Evolutionary conservation across 2,797 vertebrate species (phyloP).

Genomic region (Enteromius radiatus): DNA sequence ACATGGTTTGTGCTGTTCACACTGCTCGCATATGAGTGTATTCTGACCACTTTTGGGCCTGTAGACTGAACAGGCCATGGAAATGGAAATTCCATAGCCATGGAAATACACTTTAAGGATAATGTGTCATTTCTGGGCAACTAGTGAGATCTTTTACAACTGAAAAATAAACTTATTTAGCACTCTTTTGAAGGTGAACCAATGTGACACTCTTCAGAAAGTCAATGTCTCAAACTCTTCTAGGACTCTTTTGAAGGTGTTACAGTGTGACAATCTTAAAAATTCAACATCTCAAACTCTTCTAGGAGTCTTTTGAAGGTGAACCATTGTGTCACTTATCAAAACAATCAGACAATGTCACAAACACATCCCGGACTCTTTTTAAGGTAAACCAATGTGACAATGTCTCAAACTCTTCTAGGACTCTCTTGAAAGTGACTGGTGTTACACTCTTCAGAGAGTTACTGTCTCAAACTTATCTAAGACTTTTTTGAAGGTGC

Average conservation of each 20-base stretch:
- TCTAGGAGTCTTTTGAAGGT: not conserved
- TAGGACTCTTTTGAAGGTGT: not conserved
- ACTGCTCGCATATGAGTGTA: not conserved
- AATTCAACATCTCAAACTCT: too few relatives aligned
- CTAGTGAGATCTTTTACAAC: not conserved
- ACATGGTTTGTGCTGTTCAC: not conserved
- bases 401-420: too few relatives aligned
- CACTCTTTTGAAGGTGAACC: too few relatives aligned
- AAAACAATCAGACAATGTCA: not conserved
- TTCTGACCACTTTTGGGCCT: not conserved
- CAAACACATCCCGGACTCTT: not conserved
- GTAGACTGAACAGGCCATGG: not conserved
- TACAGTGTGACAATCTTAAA: too few relatives aligned
- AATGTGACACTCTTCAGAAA: not conserved
- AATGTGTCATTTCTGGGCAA: not conserved
- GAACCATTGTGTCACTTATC: rapidly evolving
- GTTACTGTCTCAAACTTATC: too few relatives aligned
- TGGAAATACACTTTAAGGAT: not conserved
- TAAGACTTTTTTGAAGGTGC: too few relatives aligned
- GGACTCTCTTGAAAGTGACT: too few relatives aligned
- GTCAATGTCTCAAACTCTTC: not conserved
- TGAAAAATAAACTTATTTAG: too few relatives aligned
- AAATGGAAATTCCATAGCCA: too few relatives aligned
- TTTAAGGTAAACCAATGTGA: not conserved
- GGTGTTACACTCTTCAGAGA: not conserved